Evolutionary conservation across 2,113 vertebrate genomes (phyloP), one percentile per base, ranked within the genome.

Genomic region (Labeo catla): DNA sequence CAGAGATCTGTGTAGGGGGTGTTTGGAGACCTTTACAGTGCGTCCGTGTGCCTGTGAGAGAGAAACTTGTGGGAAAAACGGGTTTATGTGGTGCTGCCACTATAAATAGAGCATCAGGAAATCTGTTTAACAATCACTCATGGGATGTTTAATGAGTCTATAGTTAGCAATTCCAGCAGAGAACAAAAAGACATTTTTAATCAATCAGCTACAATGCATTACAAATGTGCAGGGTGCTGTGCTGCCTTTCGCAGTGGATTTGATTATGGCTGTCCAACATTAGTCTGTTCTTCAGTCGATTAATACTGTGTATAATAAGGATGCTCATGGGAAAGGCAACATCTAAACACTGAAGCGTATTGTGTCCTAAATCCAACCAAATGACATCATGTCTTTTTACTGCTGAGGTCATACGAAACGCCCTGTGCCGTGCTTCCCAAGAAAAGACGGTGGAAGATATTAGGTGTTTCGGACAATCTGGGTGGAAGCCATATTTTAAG

Each of bases 301-400:
- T 91, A 90, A 79, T 84, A 72, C 52, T 59, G 72, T 81, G 86
- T 43, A 63, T 78, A 85, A 83, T 78, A 74, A 61, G 54, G 81
- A 89, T 70, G 73, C 66, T 86, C 81, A 84, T 63, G 84, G 86
- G 83, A 83, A 79, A 89, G 83, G 87, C 81, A 50, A 76, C 72
- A 79, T 66, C 70, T 63, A 76, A 87, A 86, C 84, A 83, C 68
- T 74, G 87, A 86, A 74, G 65, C 83, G 87, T 86, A 88, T 84
- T 88, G 81, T 89, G 82, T 83, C 87, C 36, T 28, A 76, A 81
- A 91, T 89, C 83, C 83, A 63, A 54, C 59, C 68, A 86, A 73
- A 86, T 91, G 88, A 92, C 87, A 89, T 90, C 90, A 90, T 91
- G 84, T 28, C 73, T n/a, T 86, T 79, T 89, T 66, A 85, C 79